Conservation (phyloP, 2,113 vertebrate species). For the Pollimyrus isidori region DNA sequence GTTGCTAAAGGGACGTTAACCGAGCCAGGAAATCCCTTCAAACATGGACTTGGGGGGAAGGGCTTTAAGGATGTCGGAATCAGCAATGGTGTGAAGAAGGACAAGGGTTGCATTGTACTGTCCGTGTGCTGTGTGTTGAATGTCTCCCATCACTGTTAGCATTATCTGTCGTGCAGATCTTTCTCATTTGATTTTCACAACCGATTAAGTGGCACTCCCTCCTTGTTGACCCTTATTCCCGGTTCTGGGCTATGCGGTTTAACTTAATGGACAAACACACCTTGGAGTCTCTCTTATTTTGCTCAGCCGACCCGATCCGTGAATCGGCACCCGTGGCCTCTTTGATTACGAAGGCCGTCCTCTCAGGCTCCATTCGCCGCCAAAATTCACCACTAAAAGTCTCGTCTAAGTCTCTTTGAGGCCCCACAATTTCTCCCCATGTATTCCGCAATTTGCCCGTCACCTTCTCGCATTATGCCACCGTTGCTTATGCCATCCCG, state of each 20-base stretch:
- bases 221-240: background rate
- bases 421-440: background rate
- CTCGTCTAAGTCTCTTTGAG: background rate
- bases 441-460: background rate
- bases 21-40: background rate
- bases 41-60: background rate
- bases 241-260: background rate
- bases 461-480: background rate
- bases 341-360: background rate
- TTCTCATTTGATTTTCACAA: background rate
- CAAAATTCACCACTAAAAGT: background rate
- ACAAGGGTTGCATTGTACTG: background rate
- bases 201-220: background rate
- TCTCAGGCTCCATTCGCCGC: background rate
- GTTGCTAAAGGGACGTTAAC: background rate
- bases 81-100: background rate
- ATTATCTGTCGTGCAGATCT: background rate
- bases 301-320: background rate
- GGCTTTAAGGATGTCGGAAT: background rate
- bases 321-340: background rate
- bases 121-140: background rate
- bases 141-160: background rate
- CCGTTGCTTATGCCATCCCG: background rate
- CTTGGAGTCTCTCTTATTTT: background rate
- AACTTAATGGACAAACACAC: background rate